Evolutionary conservation across 2,113 vertebrate species (phyloP).

Genomic region (Castor canadensis): DNA sequence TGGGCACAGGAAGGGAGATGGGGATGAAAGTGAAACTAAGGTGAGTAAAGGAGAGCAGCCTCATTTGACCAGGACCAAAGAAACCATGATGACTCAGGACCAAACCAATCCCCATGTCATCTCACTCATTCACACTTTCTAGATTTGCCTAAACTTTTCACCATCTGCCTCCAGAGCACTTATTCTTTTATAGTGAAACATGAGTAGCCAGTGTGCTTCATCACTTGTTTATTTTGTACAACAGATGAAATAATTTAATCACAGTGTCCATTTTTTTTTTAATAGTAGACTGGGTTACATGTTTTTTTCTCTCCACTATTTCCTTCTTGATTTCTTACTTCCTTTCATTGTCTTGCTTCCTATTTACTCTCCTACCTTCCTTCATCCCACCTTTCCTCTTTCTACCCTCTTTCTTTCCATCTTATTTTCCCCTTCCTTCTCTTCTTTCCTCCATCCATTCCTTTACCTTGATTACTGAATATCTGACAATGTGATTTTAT

Average conservation of each 20-base stretch:
- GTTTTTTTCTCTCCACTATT: neutral
- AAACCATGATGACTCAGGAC: neutral
- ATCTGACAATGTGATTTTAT: no score
- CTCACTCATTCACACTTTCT: neutral
- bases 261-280: neutral
- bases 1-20: fast-evolving
- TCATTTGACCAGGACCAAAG: neutral
- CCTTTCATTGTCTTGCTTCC: neutral
- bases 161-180: neutral
- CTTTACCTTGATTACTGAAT: neutral
- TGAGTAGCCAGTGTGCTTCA: neutral
- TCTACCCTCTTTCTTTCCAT: neutral
- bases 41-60: neutral
- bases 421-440: neutral
- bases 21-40: neutral
- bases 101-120: neutral
- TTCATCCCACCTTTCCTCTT: no score
- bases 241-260: neutral
- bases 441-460: neutral
- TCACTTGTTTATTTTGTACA: neutral
- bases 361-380: neutral
- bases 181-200: neutral
- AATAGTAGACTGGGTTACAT: neutral
- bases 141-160: neutral
- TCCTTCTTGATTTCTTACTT: neutral